Evolutionary conservation across 2,888 invertebrate genomes (phyloP).

Genomic region (Myopa tessellatipennis): DNA sequence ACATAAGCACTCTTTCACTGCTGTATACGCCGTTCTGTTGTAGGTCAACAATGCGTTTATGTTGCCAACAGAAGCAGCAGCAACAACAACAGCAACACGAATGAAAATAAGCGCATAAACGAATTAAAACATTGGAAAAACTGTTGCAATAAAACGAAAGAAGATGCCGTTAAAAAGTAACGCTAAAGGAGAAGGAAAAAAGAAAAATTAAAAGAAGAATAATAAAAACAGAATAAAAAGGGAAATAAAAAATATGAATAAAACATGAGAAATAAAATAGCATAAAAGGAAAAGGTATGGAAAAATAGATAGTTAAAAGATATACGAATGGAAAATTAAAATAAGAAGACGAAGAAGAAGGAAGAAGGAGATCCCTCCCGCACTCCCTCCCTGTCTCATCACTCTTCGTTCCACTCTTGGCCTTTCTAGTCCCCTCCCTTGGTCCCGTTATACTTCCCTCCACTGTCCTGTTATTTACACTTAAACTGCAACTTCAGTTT

Average conservation of each 20-base stretch:
- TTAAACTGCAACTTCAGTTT: too few species aligned
- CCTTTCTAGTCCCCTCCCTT: too few species aligned
- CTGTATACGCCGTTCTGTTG: background rate
- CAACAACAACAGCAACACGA: slow-evolving; percentile 10
- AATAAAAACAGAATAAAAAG: background rate
- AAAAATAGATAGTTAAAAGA: background rate
- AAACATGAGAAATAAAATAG: background rate
- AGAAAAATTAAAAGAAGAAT: background rate
- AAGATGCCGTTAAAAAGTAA: slow-evolving; percentile 43
- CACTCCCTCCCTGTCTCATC: too few species aligned
- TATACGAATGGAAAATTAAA: background rate
- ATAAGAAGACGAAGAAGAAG: background rate
- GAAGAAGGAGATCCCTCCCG: background rate
- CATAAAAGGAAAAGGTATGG: background rate
- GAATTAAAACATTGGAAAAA: slow-evolving; percentile 34
- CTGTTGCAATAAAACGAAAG: slow-evolving; percentile 23
- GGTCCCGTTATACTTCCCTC: too few species aligned
- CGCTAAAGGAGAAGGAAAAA: background rate
- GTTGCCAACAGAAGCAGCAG: slow-evolving; percentile 35
- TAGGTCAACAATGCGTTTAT: slow-evolving; percentile 36
- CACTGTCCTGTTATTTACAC: too few species aligned
- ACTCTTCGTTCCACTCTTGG: too few species aligned
- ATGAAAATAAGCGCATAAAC: slow-evolving; percentile 32
- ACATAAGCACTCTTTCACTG: background rate
- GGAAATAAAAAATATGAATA: background rate